A percentile compares a stretch with the other conserved stretches of the same genome.
Evolutionary conservation across 92 coral and sea anemone genomes (phyloP).

Genomic region (Heliopora coerulea): DNA sequence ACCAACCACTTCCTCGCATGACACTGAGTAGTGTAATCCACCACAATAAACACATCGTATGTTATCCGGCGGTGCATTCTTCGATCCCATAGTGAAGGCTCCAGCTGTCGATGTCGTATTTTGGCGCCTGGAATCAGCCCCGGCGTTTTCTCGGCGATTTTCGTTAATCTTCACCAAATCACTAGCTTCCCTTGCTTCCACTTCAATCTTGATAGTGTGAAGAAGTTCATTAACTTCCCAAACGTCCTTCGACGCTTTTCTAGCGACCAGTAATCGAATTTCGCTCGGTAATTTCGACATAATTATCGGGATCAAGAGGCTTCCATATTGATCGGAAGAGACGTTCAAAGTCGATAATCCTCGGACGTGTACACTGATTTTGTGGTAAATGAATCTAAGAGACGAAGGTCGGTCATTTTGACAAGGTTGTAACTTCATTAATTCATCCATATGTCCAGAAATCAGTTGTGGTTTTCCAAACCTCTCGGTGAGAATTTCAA

Average conservation of each 20-base stretch:
- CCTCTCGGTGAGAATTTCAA: not conserved
- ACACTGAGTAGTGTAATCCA: too few species aligned
- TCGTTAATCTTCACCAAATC: not conserved
- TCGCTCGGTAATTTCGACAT: not conserved
- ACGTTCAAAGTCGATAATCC: too few species aligned
- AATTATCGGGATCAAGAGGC: too few species aligned
- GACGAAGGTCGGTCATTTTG: not conserved
- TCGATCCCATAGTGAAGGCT: not conserved
- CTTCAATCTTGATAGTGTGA: too few species aligned
- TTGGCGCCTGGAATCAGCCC: not conserved
- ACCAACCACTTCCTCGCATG: constrained; percentile 17
- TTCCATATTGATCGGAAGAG: too few species aligned
- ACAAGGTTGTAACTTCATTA: not conserved
- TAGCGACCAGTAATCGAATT: not conserved
- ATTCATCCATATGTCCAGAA: too few species aligned
- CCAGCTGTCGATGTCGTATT: not conserved
- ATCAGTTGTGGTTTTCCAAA: not conserved
- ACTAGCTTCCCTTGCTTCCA: not conserved
- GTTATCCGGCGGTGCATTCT: not conserved
- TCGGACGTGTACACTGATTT: not conserved
- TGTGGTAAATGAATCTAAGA: not conserved
- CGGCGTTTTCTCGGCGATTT: not conserved
- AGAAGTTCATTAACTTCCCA: not conserved
- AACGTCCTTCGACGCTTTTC: not conserved
- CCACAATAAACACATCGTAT: too few species aligned